Conservation (phyloP, 2,113 vertebrate genomes). For the Ictidomys tridecemlineatus region DNA sequence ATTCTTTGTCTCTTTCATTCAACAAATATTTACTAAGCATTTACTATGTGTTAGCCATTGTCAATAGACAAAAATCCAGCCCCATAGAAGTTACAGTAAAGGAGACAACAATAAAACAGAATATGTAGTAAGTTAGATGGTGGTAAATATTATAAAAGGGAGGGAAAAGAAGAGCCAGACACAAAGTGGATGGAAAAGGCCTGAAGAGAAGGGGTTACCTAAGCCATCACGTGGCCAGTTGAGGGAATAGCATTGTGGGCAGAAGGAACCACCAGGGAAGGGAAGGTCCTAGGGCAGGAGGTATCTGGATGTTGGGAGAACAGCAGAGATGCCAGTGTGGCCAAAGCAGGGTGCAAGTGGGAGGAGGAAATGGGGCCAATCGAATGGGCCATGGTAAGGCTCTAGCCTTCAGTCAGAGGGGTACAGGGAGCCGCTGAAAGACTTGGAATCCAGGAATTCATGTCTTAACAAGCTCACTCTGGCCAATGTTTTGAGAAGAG, state of each 20-base stretch:
- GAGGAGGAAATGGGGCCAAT: too few relatives aligned
- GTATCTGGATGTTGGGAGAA: background rate
- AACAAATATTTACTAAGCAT: background rate
- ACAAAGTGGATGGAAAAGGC: background rate
- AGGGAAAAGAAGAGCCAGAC: background rate
- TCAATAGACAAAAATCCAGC: background rate
- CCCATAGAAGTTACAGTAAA: background rate
- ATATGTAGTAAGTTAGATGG: background rate
- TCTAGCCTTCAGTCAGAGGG: background rate
- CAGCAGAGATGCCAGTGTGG: background rate
- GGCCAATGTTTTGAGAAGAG: background rate
- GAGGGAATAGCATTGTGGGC: background rate
- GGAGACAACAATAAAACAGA: background rate
- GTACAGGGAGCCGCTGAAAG: background rate
- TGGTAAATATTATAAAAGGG: background rate
- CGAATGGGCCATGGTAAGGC: accelerated
- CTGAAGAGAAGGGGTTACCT: background rate
- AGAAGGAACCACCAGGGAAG: background rate
- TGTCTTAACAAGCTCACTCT: background rate
- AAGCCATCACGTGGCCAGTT: accelerated
- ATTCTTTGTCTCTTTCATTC: background rate
- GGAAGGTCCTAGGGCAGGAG: background rate
- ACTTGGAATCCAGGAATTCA: background rate
- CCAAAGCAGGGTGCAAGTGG: too few relatives aligned
- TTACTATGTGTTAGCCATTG: background rate